Evolutionary conservation across 2,797 vertebrate genomes (phyloP).

Genomic region (Rhinatrema bivittatum): DNA sequence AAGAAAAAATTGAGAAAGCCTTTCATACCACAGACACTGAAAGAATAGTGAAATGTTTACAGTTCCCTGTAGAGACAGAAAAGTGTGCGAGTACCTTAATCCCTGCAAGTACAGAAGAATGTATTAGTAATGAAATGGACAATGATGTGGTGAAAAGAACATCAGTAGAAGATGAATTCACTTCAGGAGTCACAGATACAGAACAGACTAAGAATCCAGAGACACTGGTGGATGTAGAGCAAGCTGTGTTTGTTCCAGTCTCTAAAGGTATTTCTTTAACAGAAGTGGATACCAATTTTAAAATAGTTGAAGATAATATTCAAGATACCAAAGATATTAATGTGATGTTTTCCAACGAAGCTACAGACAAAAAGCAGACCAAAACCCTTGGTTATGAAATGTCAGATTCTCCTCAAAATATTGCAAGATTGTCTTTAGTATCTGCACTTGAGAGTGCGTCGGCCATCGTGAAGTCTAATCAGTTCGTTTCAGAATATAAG

Average conservation of each 20-base stretch:
- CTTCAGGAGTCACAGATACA: neutral
- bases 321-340: neutral
- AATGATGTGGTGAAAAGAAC: neutral
- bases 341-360: neutral
- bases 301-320: neutral
- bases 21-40: too few species aligned
- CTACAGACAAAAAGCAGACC: slow-evolving; percentile 4
- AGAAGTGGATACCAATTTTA: neutral
- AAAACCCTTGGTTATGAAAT: too few species aligned
- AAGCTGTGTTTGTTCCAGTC: neutral
- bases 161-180: neutral
- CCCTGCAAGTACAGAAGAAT: slow-evolving; percentile 26
- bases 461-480: neutral
- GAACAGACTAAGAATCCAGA: slow-evolving; percentile 6
- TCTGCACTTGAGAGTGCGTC: slow-evolving; percentile 1
- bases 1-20: too few species aligned
- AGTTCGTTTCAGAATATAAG: neutral
- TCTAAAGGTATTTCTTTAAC: slow-evolving; percentile 1
- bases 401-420: neutral
- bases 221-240: slow-evolving; percentile 4
- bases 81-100: slow-evolving; percentile 23
- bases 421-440: neutral
- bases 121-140: neutral
- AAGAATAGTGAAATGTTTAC: too few species aligned
- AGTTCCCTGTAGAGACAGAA: too few species aligned